Conservation (phyloP, 2,888 invertebrate genomes). For the Tiphia femorata region DNA sequence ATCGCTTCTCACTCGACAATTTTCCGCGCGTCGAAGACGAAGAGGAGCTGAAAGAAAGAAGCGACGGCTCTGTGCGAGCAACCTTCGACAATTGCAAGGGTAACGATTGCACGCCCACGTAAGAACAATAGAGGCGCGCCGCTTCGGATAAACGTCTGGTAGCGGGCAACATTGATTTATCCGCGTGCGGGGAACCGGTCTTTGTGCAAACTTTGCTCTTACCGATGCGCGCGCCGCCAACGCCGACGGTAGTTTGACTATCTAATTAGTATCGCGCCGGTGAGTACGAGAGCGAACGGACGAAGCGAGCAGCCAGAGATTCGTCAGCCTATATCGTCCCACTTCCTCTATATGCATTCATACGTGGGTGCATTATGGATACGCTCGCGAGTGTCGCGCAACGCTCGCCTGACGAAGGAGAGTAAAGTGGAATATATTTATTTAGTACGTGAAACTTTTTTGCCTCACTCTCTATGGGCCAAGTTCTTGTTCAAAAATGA, state of each 20-base stretch:
- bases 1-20: neutral
- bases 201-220: neutral
- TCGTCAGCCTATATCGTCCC: neutral
- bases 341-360: neutral
- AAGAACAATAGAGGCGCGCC: constrained; percentile 20
- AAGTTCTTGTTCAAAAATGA: no score
- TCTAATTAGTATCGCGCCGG: neutral
- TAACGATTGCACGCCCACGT: neutral
- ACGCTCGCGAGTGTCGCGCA: neutral
- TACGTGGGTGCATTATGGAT: no score
- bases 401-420: no score
- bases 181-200: neutral
- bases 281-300: no score
- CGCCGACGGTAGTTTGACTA: neutral
- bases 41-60: neutral
- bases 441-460: no score
- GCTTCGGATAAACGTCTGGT: no score
- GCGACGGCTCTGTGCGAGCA: neutral
- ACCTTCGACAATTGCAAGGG: neutral
- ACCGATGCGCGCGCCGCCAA: neutral
- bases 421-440: no score
- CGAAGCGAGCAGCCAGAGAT: no score
- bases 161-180: constrained; percentile 39
- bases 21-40: neutral
- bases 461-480: no score